These are phyloP conservation scores for Pseudopleuronectes americanus DNA, from an alignment of 2,797 vertebrate genomes.

Conservation along the genomic window DNA sequence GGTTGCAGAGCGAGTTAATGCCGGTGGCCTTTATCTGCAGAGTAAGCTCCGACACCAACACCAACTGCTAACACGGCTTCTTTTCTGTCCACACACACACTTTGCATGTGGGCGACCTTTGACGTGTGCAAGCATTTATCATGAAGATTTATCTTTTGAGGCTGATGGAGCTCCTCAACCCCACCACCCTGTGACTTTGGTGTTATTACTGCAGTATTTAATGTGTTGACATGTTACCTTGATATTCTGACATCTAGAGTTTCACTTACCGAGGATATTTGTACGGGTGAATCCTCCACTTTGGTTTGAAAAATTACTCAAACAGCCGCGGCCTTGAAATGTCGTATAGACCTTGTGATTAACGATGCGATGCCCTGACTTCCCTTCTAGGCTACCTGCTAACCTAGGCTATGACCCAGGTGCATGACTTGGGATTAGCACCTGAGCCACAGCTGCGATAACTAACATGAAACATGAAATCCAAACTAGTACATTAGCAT, in stretches of 20 bases:
- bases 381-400: not conserved
- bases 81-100: slow-evolving; percentile 27
- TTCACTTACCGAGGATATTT: not conserved
- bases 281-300: no score
- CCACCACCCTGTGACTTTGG: not conserved
- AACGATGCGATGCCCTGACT: not conserved
- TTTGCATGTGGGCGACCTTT: slow-evolving; percentile 25
- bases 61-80: slow-evolving; percentile 25
- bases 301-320: not conserved
- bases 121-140: slow-evolving; percentile 22
- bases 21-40: slow-evolving; percentile 17
- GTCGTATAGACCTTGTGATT: not conserved
- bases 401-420: no score
- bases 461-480: no score
- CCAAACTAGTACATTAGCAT: no score
- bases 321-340: not conserved
- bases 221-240: not conserved
- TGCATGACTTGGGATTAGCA: no score
- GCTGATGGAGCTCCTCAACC: slow-evolving; percentile 15
- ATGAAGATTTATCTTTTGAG: slow-evolving; percentile 23
- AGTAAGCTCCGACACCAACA: slow-evolving; percentile 26
- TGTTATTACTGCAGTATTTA: not conserved
- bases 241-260: not conserved
- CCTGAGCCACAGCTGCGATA: no score
- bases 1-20: slow-evolving; percentile 10